Conservation (phyloP, 1,140 invertebrate species). For the Rhagoletis zephyria region DNA sequence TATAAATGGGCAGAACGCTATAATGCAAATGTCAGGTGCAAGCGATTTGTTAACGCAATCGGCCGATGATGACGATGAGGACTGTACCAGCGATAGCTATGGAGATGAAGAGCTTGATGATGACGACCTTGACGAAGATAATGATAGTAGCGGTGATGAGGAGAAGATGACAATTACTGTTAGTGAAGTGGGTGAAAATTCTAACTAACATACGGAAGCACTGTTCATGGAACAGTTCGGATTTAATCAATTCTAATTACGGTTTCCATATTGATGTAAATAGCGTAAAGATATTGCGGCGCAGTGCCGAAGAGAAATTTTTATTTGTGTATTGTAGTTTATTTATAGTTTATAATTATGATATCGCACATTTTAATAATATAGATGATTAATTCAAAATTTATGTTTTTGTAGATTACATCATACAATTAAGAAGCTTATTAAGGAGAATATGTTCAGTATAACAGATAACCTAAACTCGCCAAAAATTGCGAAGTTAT, state of each 20-base stretch:
- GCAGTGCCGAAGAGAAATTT: neutral
- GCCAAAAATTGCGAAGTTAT: no score
- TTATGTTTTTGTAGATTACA: no score
- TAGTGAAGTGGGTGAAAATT: constrained; percentile 72
- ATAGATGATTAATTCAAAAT: no score
- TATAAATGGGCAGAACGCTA: constrained; percentile 37
- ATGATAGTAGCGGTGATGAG: constrained; percentile 78
- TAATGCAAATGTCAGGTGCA: neutral
- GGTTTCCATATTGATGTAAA: constrained; percentile 38
- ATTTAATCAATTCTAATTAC: constrained; percentile 64
- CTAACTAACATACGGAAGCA: constrained; percentile 72
- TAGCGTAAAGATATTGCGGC: neutral
- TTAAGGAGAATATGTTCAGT: no score
- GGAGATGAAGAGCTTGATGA: constrained; percentile 72
- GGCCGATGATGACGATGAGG: constrained; percentile 49
- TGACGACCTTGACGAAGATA: constrained; percentile 76
- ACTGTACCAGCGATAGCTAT: constrained; percentile 13
- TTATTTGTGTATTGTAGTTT: neutral
- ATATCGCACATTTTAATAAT: neutral
- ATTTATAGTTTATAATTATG: neutral
- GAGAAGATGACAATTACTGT: constrained; percentile 82
- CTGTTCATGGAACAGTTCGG: constrained; percentile 73
- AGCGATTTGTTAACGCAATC: constrained; percentile 12
- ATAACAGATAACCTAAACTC: no score
- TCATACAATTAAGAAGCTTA: no score